A percentile compares a stretch with the other conserved stretches of the same genome.
phyloP scores from a whole-genome alignment of 2,797 vertebrate species.

The Coreius guichenoti region DNA sequence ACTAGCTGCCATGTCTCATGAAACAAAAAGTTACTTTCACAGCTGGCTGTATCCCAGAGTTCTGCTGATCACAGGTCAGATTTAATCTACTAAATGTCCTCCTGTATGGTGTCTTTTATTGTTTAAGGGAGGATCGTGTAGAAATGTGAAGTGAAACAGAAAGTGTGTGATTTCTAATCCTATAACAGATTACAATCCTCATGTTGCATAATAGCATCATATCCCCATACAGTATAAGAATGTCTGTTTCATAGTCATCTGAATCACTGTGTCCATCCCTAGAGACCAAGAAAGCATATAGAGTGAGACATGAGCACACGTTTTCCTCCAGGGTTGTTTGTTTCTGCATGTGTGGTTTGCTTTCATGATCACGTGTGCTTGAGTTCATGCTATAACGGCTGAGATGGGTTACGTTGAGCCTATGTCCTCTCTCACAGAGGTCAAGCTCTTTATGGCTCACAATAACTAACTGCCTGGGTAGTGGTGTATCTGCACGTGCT shows the following conservation, averaged over 20 bases:
- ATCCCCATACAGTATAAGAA: neutral
- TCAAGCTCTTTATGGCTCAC: neutral
- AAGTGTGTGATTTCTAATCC: slow-evolving; percentile 23
- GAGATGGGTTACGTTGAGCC: slow-evolving; percentile 8
- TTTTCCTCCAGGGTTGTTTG: slow-evolving; percentile 39
- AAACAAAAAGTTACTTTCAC: neutral
- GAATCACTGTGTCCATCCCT: slow-evolving; percentile 35
- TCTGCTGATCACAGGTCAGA: neutral
- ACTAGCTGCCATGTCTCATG: neutral
- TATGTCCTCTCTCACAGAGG: slow-evolving; percentile 1
- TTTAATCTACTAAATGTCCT: neutral
- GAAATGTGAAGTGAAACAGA: neutral
- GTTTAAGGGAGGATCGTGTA: neutral
- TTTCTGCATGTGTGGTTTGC: slow-evolving; percentile 52
- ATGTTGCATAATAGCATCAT: slow-evolving; percentile 19
- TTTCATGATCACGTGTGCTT: slow-evolving; percentile 23
- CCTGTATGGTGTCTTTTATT: neutral
- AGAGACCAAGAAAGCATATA: neutral
- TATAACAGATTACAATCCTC: slow-evolving; percentile 10
- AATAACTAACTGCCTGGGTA: neutral
- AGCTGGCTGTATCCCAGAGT: neutral
- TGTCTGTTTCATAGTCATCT: slow-evolving; percentile 25
- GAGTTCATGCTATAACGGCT: slow-evolving; percentile 17
- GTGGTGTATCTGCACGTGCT: slow-evolving; percentile 1
- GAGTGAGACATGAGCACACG: slow-evolving; percentile 8